A percentile compares a stretch with the other conserved stretches of the same genome.
Evolutionary conservation across 2,113 vertebrate species (phyloP).

Genomic region (Thryonomys swinderianus): DNA sequence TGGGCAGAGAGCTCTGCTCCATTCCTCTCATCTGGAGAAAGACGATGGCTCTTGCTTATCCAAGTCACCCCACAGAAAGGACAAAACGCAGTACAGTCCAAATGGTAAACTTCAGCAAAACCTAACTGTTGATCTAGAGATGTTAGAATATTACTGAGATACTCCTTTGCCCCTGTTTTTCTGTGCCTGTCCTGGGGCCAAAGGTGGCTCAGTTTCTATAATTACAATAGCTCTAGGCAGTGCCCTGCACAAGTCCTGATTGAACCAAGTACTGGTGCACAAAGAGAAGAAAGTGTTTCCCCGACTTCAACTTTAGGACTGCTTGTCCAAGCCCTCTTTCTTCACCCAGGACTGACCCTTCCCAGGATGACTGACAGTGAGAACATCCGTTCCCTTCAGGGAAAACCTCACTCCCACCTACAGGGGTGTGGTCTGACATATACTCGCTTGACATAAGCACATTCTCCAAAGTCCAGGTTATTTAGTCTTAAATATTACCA

Average conservation of each 20-base stretch:
- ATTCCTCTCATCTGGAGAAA: neutral
- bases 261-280: neutral
- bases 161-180: neutral
- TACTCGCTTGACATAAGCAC: slow-evolving; percentile 35
- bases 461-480: slow-evolving; percentile 47
- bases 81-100: neutral
- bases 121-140: neutral
- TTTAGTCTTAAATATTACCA: slow-evolving; percentile 68
- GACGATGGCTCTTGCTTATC: neutral
- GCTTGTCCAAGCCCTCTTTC: slow-evolving; percentile 35
- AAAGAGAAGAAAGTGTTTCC: neutral
- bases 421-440: slow-evolving; percentile 55
- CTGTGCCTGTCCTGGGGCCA: neutral
- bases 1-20: neutral
- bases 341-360: slow-evolving; percentile 49
- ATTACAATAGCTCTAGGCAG: neutral
- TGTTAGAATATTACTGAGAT: neutral
- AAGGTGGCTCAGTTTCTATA: neutral
- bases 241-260: neutral
- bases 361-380: slow-evolving; percentile 48
- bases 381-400: slow-evolving; percentile 57
- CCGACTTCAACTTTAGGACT: slow-evolving; percentile 17
- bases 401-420: neutral
- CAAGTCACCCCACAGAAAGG: neutral
- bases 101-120: neutral